Evolutionary conservation across 2,797 vertebrate species (phyloP).

Genomic region (Gallinago solitaria): DNA sequence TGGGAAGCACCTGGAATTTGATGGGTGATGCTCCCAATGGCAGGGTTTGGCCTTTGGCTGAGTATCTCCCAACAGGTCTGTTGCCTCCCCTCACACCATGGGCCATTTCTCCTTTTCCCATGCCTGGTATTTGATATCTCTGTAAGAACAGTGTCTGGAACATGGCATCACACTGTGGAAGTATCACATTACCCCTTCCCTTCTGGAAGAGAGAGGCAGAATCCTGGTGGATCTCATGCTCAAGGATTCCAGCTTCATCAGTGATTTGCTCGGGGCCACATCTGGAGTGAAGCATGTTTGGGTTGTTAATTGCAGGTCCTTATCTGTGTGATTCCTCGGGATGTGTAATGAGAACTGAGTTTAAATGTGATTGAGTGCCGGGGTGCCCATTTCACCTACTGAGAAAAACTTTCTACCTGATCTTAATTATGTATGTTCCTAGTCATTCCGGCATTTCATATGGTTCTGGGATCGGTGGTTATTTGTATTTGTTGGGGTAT

Average conservation of each 20-base stretch:
- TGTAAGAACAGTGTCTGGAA: not conserved
- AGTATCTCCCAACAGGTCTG: not conserved
- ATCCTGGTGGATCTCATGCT: not conserved
- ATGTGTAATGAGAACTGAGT: not conserved
- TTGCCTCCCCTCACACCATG: not conserved
- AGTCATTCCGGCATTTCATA: not conserved
- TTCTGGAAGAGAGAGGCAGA: not conserved
- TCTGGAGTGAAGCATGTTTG: not conserved
- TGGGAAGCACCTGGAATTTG: not conserved
- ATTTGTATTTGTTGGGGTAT: not conserved
- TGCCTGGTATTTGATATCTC: not conserved
- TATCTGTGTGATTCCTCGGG: not conserved
- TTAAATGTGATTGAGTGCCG: not conserved
- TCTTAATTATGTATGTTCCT: not conserved
- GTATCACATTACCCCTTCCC: not conserved
- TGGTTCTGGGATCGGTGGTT: not conserved
- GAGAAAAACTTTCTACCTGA: not conserved
- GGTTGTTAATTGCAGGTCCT: not conserved
- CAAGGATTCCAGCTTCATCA: not conserved
- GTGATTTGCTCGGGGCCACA: not conserved
- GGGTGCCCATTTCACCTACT: not conserved
- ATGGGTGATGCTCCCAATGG: not conserved
- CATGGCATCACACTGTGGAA: fast-evolving
- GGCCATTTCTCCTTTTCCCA: not conserved
- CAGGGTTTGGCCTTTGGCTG: not conserved